A percentile compares a stretch with the other conserved stretches of the same genome.
Conservation (phyloP, 2,888 invertebrate genomes). For the Tenthredo notha region DNA sequence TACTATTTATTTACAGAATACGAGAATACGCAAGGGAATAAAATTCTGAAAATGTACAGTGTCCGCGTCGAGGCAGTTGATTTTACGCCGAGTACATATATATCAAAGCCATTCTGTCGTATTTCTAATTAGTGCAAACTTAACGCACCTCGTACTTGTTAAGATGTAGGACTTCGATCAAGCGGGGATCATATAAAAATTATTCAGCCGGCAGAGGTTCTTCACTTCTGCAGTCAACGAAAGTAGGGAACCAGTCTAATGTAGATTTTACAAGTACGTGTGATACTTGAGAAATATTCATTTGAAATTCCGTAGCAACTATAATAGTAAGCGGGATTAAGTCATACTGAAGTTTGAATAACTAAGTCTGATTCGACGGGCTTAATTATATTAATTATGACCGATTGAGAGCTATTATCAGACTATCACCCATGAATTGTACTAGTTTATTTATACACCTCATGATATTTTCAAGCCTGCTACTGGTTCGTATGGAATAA, state of each 20-base stretch:
- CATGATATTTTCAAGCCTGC: background rate
- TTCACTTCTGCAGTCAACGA: background rate
- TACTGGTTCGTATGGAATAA: background rate
- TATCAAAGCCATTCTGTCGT: slow-evolving; percentile 8
- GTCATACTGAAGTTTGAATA: slow-evolving; percentile 3
- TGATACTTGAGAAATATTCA: background rate
- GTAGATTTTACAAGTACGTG: background rate
- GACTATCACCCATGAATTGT: background rate
- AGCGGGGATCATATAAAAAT: background rate
- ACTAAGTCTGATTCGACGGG: background rate
- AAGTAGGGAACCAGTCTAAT: background rate
- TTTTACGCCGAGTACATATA: background rate
- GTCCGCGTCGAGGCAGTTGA: background rate
- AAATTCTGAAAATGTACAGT: background rate
- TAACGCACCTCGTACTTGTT: background rate
- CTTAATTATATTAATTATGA: background rate
- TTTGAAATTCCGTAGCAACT: background rate
- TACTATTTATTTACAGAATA: background rate
- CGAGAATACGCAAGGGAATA: background rate
- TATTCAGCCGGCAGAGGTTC: background rate
- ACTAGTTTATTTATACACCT: background rate
- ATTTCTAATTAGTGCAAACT: slow-evolving; percentile 13
- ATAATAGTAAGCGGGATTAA: background rate
- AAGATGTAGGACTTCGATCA: background rate
- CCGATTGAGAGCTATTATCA: slow-evolving; percentile 11